Base-by-base conservation (phyloP, 2,113 vertebrate genomes). In the Lycocorax pyrrhopterus region DNA sequence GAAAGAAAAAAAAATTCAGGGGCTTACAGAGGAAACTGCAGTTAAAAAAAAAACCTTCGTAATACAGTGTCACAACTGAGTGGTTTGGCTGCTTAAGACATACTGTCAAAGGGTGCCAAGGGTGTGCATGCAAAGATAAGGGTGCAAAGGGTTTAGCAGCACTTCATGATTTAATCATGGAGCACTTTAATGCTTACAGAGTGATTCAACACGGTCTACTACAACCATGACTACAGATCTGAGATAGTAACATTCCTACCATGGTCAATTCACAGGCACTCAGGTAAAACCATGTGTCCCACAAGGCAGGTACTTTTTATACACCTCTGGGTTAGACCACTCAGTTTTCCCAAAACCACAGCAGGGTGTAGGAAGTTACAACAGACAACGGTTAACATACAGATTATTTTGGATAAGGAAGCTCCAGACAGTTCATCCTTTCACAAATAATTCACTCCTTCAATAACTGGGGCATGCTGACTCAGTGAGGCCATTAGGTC, bases 251-350 rank as follows among this genome's bases (percentile, higher is more conserved):
- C 46, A 32, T 10, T 41, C 20, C 41, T 10, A 30, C 39, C 30
- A 16, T 2, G 55, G 32, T 15, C 71, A 41, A 15, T 21, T 17
- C 78, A n/a, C 67, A 53, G 32, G 26, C 26, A 49, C 35, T 19
- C 51, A 7, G n/a, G 19, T 25, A 53, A 81, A 59, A 46, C 23
- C 16, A 26, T 1, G 16, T 30, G 29, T 21, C 32, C 43, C 53
- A 41, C 2, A 5, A 51, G 30, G 22, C 32, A 35, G 18, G 26
- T 12, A 39, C 29, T 32, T 69, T 35, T 39, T 15, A 63, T 3
- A 46, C 4, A 29, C 2, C 39, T 77, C 62, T 39, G 21, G 11
- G 21, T 53, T 55, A 63, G 1, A 58, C 0, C 0, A 41, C 67
- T 75, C 13, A 5, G 39, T 39, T 68, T 71, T 59, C 52, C 69